Conservation (phyloP, 2,113 vertebrate species). For the Centropus unirufus region DNA sequence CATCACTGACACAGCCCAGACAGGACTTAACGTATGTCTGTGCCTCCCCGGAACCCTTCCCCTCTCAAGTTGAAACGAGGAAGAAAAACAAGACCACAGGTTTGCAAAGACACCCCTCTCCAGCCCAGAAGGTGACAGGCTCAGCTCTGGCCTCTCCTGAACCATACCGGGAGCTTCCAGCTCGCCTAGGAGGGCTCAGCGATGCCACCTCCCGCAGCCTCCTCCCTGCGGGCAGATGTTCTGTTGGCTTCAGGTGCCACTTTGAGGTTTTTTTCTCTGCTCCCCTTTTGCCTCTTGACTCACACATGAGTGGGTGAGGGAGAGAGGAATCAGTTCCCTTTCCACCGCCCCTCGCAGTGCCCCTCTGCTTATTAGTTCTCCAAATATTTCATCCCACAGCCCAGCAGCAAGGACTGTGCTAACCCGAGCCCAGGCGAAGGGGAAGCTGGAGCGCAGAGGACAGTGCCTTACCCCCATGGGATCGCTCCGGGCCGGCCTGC, state of each 20-base stretch:
- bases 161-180: background rate
- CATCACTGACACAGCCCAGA: conserved; percentile 28
- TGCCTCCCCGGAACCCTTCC: background rate
- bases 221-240: rapidly evolving
- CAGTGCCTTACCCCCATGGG: background rate
- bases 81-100: background rate
- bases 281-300: background rate
- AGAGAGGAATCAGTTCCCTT: background rate
- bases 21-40: background rate
- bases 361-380: conserved; percentile 59
- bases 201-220: background rate
- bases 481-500: background rate
- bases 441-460: background rate
- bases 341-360: conserved; percentile 35
- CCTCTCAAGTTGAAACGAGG: background rate
- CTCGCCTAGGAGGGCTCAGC: background rate
- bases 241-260: background rate
- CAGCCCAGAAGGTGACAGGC: background rate
- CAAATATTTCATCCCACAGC: conserved; percentile 2
- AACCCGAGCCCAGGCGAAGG: background rate
- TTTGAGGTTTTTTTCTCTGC: background rate
- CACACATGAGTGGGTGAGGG: background rate
- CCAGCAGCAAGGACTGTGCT: background rate
- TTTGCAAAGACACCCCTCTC: background rate
- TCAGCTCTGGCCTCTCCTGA: background rate